A percentile compares a stretch with the other conserved stretches of the same genome.
These are phyloP conservation scores for Thunnus thynnus DNA, from an alignment of 2,113 vertebrate species.

Conservation along the genomic window DNA sequence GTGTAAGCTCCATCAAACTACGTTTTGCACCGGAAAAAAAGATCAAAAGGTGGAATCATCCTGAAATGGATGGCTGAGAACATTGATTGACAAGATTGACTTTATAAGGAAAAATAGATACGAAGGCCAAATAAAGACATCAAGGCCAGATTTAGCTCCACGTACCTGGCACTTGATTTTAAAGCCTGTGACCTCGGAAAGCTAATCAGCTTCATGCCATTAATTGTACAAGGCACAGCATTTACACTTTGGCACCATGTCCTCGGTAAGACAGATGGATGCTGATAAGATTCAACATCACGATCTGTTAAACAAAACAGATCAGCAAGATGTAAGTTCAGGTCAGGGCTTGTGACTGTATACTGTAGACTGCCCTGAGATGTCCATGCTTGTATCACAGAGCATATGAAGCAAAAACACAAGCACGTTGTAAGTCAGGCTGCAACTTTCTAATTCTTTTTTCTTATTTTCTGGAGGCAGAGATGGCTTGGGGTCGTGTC, in stretches of 20 bases:
- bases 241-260: conserved; percentile 10
- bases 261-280: conserved; percentile 39
- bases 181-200: conserved; percentile 37
- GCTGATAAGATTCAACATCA: conserved; percentile 48
- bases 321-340: conserved; percentile 21
- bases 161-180: conserved; percentile 62
- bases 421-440: not conserved
- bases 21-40: not conserved
- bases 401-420: not conserved
- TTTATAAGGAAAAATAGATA: conserved; percentile 23
- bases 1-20: not conserved
- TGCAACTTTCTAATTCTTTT: conserved; percentile 27
- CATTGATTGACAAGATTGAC: conserved; percentile 22
- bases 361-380: not conserved
- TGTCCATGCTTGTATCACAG: not conserved
- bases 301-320: conserved; percentile 27
- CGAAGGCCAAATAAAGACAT: conserved; percentile 35
- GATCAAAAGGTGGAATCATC: not conserved
- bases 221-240: conserved; percentile 50
- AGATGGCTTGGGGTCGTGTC: conserved; percentile 73
- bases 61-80: conserved; percentile 13
- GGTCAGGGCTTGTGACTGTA: conserved; percentile 12
- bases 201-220: conserved; percentile 77
- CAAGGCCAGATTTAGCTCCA: conserved; percentile 64
- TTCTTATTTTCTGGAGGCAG: conserved; percentile 52